These are phyloP conservation scores for Heterotilapia buettikoferi DNA, from an alignment of 2,113 vertebrate species.

Conservation along the genomic window DNA sequence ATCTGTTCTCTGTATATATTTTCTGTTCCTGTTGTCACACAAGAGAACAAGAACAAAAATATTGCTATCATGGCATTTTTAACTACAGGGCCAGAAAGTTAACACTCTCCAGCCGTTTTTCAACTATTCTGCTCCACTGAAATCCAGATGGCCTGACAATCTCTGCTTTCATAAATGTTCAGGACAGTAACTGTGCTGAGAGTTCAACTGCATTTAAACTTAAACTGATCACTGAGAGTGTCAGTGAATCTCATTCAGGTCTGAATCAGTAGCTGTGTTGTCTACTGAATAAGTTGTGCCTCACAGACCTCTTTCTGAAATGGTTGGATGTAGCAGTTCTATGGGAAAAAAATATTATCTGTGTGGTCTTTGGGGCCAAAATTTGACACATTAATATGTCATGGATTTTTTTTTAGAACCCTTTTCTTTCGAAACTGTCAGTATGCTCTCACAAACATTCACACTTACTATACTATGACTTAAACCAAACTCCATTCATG, in stretches of 20 bases:
- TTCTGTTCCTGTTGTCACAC: not conserved
- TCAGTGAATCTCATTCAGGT: not conserved
- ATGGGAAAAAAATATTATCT: not conserved
- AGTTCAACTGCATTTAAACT: not conserved
- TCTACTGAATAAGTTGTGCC: not conserved
- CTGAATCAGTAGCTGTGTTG: not conserved
- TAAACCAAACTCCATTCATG: not conserved
- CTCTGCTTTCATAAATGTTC: not conserved
- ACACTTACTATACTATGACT: not conserved
- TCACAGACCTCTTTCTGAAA: not conserved
- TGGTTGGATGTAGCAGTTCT: not conserved
- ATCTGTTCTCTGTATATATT: not conserved
- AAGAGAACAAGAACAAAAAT: not conserved
- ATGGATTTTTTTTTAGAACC: not conserved
- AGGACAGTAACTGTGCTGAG: not conserved
- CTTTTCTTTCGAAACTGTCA: rapidly evolving
- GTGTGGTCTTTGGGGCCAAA: not conserved
- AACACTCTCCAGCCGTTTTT: not conserved
- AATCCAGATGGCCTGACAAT: not conserved
- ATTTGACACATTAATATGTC: not conserved
- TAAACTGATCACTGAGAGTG: not conserved
- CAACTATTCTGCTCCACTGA: not conserved
- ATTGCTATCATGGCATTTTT: not conserved
- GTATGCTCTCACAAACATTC: not conserved
- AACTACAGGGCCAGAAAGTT: not conserved